Base-by-base conservation (phyloP, 1,140 invertebrate genomes). In the Bombus sibiricus region DNA sequence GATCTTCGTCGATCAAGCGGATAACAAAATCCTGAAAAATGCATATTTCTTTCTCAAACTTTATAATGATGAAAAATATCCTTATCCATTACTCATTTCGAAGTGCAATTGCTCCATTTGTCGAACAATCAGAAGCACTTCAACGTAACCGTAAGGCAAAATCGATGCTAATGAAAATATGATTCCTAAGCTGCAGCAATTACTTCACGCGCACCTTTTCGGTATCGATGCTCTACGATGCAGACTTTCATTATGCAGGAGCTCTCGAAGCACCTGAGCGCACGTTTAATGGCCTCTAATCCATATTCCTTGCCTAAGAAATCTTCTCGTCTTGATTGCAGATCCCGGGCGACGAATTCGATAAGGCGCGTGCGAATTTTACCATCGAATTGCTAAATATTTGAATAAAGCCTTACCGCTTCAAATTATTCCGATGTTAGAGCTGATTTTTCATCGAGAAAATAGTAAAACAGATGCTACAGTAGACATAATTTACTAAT, bases 271-370 rank as follows among this genome's bases (percentile, higher is more conserved):
- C 71, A 53, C 32, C 32, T 28, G 53, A 28, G 53, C 53, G 12
- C 53, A 2, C 53, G n/a, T 37, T 53, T 68, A 83, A 83, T 64
- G 59, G 34, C 13, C 32, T 22, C 15, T 53, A 53, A 83, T 68
- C 68, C 62, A 28, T 66, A 32, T 25, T 64, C 3, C 13, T 1
- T 32, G 0, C 8, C 43, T 53, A 53, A 68, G 72, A 83, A 68
- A 76, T 37, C 43, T 37, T 47, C 22, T 15, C 37, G 12, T 9
- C 13, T 15, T n/a, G 72, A 83, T 76, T 81, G 10, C 68, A 39
- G 32, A 32, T 25, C 5, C 47, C 10, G 22, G 1, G 2, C 32
- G 2, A 32, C 32, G 18, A 68, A 68, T 25, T 12, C 18, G 47
- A 53, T 53, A 53, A 53, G 47, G 47, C 18, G 47, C 47, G 47